Conservation (phyloP, 2,797 vertebrate species). For the Alectoris magna region DNA sequence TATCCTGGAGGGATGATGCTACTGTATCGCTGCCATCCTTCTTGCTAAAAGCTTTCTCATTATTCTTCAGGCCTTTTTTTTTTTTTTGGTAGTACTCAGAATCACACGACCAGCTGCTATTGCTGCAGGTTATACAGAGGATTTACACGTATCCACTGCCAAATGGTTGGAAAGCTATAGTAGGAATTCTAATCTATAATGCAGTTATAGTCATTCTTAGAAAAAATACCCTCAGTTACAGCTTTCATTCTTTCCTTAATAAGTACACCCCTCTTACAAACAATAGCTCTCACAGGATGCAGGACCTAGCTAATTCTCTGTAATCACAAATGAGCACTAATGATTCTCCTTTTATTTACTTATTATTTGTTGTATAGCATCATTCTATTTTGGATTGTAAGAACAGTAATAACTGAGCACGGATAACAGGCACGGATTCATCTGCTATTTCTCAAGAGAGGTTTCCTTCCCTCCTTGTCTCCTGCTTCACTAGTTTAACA, state of each 20-base stretch:
- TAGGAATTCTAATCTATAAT: not conserved
- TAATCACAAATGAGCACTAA: conserved; percentile 12
- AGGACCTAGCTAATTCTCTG: not conserved
- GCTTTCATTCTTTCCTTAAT: conserved; percentile 13
- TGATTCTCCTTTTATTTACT: not conserved
- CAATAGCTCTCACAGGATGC: not conserved
- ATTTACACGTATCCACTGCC: not conserved
- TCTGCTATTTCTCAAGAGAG: not conserved
- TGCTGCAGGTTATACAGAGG: not conserved
- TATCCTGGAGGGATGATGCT: not conserved
- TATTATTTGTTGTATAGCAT: not conserved
- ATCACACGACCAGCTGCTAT: not conserved
- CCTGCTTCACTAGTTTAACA: not conserved
- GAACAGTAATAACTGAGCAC: not conserved
- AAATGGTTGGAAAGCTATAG: not conserved
- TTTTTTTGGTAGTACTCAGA: not conserved
- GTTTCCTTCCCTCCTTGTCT: not conserved
- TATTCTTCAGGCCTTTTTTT: not conserved
- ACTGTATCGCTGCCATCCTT: not conserved
- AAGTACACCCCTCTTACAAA: not conserved
- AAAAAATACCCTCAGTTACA: not conserved
- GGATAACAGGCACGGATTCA: not conserved
- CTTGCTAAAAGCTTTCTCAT: not conserved
- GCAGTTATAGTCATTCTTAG: not conserved
- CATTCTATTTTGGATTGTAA: conserved; percentile 1